Base-by-base conservation (phyloP, 1,140 invertebrate species). In the Planococcus citri region DNA sequence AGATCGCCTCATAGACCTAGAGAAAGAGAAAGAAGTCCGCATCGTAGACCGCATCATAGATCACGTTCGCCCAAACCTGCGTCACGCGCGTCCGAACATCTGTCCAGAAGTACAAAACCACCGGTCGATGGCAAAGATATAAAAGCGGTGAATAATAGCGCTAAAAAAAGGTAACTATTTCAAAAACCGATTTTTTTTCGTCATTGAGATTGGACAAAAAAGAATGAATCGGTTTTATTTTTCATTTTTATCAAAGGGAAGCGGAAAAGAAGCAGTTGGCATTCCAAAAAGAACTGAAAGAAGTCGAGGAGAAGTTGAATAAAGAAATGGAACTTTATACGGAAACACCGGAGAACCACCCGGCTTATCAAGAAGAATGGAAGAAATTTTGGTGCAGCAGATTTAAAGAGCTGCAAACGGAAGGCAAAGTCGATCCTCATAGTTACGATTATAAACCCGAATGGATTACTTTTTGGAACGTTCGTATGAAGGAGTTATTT, bases 401-500 rank as follows among this genome's bases (percentile, higher is more conserved):
- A 0, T 91, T 91, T 75, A 91, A 91, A 76, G 88, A 92, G 76
- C 78, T 92, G 58, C 75, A 76, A 70, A 60, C 71, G 12, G 68
- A 71, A 24, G 75, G 75, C 20, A 86, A 86, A 75, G 68, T 51
- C 3, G 88, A 92, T 78, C 85, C 88, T 0, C 82, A 84, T 38
- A 87, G 85, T 58, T 85, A 91, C 75, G 89, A 93, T 74, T 92
- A 89, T 74, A 92, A 91, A 74, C 88, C 89, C 0, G 90, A 92
- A 73, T 93, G 90, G 90, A 91, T 91, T 57, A 78, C 83, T 37
- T 91, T 84, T 74, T 93, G 90, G 90, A 89, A 88, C 74, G 83
- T 84, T 70, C 81, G 87, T 17, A 88, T 91, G 85, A 83, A 86
- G 24, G 87, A 91, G 71, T 77, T 93, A 1, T 87, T 90, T 74